These are phyloP conservation scores for pig (Sus scrofa) DNA, from an alignment of 2,113 vertebrate species.

Conservation along the genomic window DNA sequence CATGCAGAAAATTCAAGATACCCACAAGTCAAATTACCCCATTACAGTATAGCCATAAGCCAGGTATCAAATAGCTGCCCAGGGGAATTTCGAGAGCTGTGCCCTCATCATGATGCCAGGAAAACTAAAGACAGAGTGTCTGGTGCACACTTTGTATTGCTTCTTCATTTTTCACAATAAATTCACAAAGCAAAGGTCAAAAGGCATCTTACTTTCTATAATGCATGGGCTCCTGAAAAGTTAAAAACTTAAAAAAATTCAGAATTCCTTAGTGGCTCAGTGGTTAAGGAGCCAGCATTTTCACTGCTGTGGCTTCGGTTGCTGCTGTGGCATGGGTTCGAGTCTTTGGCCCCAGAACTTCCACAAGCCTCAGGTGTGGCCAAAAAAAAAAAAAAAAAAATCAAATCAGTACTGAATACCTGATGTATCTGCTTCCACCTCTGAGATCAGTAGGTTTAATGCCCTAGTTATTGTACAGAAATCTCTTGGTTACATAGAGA, in stretches of 20 bases:
- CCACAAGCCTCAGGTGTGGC: too few relatives aligned
- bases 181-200: not conserved
- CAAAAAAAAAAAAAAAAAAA: not conserved
- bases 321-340: too few relatives aligned
- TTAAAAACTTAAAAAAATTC: not conserved
- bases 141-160: not conserved
- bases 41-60: not conserved
- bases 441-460: not conserved
- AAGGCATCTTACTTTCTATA: not conserved
- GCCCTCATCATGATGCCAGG: not conserved
- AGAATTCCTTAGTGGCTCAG: not conserved
- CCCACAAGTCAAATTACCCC: not conserved
- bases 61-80: not conserved
- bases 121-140: not conserved
- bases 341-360: too few relatives aligned
- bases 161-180: not conserved
- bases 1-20: conserved; percentile 5
- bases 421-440: not conserved
- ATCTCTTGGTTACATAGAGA: not conserved
- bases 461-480: not conserved
- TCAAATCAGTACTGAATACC: not conserved
- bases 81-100: not conserved
- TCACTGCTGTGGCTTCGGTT: too few relatives aligned
- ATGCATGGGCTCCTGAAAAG: not conserved
- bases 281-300: too few relatives aligned